A percentile compares a stretch with the other conserved stretches of the same genome.
Evolutionary conservation across 2,113 vertebrate genomes (phyloP).

Genomic region (Macrotis lagotis): DNA sequence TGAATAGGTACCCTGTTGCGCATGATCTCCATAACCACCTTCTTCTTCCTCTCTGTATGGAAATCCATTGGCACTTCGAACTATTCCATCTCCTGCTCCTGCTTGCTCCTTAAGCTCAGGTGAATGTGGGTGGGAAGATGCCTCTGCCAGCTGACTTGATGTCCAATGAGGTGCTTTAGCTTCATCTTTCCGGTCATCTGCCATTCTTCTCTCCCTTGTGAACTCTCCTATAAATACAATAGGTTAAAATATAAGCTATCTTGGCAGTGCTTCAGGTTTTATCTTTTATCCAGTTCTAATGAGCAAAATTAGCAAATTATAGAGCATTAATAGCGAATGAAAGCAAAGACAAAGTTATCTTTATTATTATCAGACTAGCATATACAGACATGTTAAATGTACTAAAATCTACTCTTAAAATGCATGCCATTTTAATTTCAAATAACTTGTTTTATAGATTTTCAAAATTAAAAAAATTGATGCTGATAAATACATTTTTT

Average conservation of each 20-base stretch:
- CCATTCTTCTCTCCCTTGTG: conserved; percentile 86
- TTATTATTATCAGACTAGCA: background rate
- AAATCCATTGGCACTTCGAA: conserved; percentile 94
- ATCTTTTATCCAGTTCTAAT: background rate
- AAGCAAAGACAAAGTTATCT: background rate
- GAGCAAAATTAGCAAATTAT: background rate
- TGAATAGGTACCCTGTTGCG: conserved; percentile 83
- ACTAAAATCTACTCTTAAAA: background rate
- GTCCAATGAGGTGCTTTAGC: conserved; percentile 93
- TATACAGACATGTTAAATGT: background rate
- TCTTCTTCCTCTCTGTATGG: conserved; percentile 88
- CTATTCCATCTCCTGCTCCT: conserved; percentile 81
- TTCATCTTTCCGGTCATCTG: conserved; percentile 95
- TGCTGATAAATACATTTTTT: background rate
- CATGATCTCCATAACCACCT: conserved; percentile 84
- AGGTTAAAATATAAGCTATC: conserved; percentile 55
- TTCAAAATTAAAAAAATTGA: background rate
- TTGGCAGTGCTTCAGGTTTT: fast-evolving
- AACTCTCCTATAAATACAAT: conserved; percentile 74
- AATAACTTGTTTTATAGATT: background rate
- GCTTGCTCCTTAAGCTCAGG: conserved; percentile 90
- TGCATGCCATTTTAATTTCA: background rate
- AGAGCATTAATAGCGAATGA: background rate
- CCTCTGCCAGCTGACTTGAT: conserved; percentile 87
- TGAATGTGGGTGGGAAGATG: conserved; percentile 83